Base-by-base conservation (phyloP, 2,113 vertebrate genomes). In the Myanophis thanlyinensis region DNA sequence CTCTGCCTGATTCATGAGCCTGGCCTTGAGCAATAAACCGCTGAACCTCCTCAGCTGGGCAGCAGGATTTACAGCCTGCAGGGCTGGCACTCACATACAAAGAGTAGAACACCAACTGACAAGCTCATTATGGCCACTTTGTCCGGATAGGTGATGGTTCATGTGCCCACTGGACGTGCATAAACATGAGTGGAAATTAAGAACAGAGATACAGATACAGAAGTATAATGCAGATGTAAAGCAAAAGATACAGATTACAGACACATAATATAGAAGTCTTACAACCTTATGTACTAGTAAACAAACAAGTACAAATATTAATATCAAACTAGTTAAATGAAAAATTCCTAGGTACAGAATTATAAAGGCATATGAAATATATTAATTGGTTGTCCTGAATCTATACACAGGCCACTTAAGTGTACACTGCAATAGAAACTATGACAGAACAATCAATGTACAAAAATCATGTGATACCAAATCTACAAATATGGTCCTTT, bases 1-100 rank as follows among this genome's bases (percentile, higher is more conserved):
- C 97, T 95, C 97, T 97, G 94, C 97, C 96, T 98, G 98, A 98
- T 98, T 98, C 98, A 98, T 97, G 97, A 97, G 96, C 97, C 97
- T 98, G 97, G 97, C 98, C 98, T 97, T 97, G 97, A 96, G 96
- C 97, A 97, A 97, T 98, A 97, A 98, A 98, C 97, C 94, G 96
- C 94, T 97, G 97, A 97, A 97, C 97, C 96, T 95, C 95, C 95
- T 88, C 2, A 80, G 96, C 96, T 97, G 91, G 94, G 95, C 91
- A 92, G 95, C 96, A 97, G 96, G 97, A 98, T 98, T 98, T 98
- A 98, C 97, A 97, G 96, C 97, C 93, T 95, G 93, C 88, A 94
- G 96, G 97, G 96, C 97, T 97, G 96, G 96, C 90, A 92, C 89
- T 27, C 89, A 88, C 89, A 30, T 80, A 91, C 53, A 62, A 90